A percentile compares a stretch with the other conserved stretches of the same genome.
Conservation (phyloP, 1,140 invertebrate genomes). For the Drosophila grimshawi region DNA sequence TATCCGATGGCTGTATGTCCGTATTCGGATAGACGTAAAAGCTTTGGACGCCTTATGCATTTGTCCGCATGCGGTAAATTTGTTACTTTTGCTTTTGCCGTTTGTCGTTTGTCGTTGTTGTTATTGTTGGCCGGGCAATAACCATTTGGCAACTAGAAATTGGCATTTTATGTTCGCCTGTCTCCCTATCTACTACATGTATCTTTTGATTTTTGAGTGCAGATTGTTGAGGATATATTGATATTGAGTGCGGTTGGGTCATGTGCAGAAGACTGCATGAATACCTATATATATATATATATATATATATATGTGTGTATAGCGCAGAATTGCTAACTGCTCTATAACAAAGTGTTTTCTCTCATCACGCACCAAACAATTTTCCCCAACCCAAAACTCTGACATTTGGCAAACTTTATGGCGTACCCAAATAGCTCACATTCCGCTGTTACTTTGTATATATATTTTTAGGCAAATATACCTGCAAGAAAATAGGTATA, state of each 20-base stretch:
- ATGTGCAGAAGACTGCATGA: conserved; percentile 9
- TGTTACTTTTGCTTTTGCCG: conserved; percentile 45
- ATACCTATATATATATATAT: conserved; percentile 1
- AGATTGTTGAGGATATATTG: conserved; percentile 78
- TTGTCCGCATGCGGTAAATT: conserved; percentile 55
- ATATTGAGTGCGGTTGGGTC: conserved; percentile 64
- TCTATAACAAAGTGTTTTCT: conserved; percentile 27
- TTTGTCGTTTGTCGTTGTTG: conserved; percentile 5
- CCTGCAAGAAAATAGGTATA: background rate
- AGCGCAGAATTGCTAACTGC: conserved; percentile 7
- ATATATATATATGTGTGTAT: background rate
- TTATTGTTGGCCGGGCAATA: conserved; percentile 57
- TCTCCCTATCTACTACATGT: conserved; percentile 55
- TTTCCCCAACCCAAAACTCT: background rate
- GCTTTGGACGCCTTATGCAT: conserved; percentile 55
- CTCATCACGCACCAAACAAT: conserved; percentile 16
- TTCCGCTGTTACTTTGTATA: conserved; percentile 12
- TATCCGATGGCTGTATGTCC: conserved; percentile 20
- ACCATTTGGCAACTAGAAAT: conserved; percentile 82
- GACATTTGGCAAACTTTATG: background rate
- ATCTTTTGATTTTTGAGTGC: conserved; percentile 81
- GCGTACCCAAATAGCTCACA: background rate
- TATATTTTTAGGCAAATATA: conserved; percentile 27
- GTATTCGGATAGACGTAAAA: conserved; percentile 48
- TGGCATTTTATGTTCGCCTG: conserved; percentile 79